These are phyloP conservation scores for Trilocha varians DNA, from an alignment of 2,888 invertebrate genomes.

Conservation along the genomic window DNA sequence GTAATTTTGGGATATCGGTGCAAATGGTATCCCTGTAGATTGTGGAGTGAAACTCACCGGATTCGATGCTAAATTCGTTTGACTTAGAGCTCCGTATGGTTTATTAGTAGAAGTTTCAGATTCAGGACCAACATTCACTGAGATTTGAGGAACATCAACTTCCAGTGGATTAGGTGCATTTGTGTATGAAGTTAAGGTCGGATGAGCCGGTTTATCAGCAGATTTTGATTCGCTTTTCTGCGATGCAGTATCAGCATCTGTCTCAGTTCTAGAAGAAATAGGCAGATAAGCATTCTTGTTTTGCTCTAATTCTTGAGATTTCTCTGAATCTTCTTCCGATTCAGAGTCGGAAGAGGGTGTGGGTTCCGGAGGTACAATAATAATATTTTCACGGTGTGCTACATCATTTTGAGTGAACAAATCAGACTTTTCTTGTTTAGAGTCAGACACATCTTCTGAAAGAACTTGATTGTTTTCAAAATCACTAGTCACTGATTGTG, in stretches of 20 bases:
- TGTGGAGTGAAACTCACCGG: background rate
- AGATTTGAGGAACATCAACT: background rate
- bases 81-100: background rate
- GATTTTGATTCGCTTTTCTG: background rate
- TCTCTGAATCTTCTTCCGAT: background rate
- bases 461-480: too few species aligned
- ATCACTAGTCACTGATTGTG: background rate
- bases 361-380: background rate
- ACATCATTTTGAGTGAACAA: too few species aligned
- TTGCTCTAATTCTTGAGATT: background rate
- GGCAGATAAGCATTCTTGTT: background rate
- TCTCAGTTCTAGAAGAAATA: background rate
- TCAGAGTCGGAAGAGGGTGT: background rate
- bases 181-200: background rate
- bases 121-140: background rate
- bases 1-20: background rate
- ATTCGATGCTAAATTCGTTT: background rate
- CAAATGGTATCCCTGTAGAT: background rate
- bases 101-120: background rate
- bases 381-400: too few species aligned
- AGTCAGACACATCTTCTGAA: too few species aligned
- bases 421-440: too few species aligned
- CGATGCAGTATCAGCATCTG: background rate
- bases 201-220: background rate
- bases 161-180: background rate